These are phyloP conservation scores for Dipodomys stephensi DNA, from an alignment of 2,113 vertebrate genomes.

Conservation along the genomic window DNA sequence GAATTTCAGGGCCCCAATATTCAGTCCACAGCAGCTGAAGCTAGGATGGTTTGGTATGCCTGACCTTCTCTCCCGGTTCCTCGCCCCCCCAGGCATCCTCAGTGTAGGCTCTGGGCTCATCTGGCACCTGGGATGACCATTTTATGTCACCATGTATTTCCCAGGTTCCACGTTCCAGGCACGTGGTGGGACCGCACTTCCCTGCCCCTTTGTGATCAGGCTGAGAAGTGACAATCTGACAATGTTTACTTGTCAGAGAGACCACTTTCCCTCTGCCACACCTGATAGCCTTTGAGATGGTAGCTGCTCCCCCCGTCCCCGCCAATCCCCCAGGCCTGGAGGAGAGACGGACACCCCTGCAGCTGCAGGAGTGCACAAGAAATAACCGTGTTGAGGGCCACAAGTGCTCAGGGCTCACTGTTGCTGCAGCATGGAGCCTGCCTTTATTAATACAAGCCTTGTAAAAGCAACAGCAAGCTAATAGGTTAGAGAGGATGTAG, in stretches of 20 bases:
- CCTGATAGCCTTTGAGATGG: neutral
- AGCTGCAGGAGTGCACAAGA: neutral
- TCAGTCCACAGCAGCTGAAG: too few relatives aligned
- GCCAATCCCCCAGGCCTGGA: neutral
- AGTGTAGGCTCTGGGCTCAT: neutral
- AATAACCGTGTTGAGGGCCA: neutral
- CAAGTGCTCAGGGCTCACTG: too few relatives aligned
- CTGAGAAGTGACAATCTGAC: neutral
- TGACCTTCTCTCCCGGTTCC: too few relatives aligned
- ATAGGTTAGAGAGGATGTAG: neutral
- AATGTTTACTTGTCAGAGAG: neutral
- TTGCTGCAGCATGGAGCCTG: neutral
- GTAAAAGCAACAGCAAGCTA: neutral
- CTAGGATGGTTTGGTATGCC: too few relatives aligned
- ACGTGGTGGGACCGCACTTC: neutral
- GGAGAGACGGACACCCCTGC: neutral
- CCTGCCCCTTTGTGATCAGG: neutral
- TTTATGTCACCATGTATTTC: neutral
- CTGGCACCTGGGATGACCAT: neutral
- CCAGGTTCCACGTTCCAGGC: neutral
- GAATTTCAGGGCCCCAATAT: too few relatives aligned
- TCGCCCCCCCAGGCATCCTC: neutral
- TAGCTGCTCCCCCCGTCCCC: neutral
- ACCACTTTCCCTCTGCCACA: neutral
- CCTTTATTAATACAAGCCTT: neutral